Evolutionary conservation across 2,888 invertebrate species (phyloP).

Genomic region (Acrocyrtus sp.): DNA sequence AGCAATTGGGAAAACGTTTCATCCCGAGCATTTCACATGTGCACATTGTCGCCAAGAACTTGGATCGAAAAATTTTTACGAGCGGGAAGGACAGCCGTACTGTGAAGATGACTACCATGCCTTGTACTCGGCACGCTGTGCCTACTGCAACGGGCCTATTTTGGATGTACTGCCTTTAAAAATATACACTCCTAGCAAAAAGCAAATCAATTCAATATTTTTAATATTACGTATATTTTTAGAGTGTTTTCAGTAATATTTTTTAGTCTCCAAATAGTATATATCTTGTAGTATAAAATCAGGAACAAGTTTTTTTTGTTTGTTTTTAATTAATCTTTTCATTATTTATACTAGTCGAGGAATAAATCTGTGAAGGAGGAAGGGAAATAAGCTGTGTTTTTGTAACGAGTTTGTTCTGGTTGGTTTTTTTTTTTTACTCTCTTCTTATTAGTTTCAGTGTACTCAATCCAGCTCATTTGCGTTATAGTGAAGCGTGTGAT

Average conservation of each 20-base stretch:
- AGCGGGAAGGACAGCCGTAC: slow-evolving; percentile 95
- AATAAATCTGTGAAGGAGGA: neutral
- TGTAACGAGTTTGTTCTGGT: neutral
- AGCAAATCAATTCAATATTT: too few species aligned
- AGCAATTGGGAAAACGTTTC: slow-evolving; percentile 98
- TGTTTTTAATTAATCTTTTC: too few species aligned
- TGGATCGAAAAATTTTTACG: slow-evolving; percentile 98
- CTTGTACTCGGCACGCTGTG: slow-evolving; percentile 97
- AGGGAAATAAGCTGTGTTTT: neutral
- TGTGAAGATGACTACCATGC: slow-evolving; percentile 99
- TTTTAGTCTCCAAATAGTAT: too few species aligned
- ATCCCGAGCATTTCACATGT: slow-evolving; percentile 99
- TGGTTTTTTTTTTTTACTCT: neutral
- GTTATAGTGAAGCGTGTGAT: neutral
- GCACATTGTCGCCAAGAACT: slow-evolving; percentile 96
- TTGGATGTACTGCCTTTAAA: slow-evolving; percentile 79
- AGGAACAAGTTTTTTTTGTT: too few species aligned
- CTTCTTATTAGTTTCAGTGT: neutral
- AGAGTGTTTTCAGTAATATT: neutral
- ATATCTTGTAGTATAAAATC: too few species aligned
- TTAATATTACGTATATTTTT: too few species aligned
- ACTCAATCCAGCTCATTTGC: neutral
- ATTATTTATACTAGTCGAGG: too few species aligned
- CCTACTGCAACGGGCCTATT: slow-evolving; percentile 98
- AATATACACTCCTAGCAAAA: too few species aligned